Base-by-base conservation (phyloP, 2,888 invertebrate genomes). In the Nymphalis polychloros region DNA sequence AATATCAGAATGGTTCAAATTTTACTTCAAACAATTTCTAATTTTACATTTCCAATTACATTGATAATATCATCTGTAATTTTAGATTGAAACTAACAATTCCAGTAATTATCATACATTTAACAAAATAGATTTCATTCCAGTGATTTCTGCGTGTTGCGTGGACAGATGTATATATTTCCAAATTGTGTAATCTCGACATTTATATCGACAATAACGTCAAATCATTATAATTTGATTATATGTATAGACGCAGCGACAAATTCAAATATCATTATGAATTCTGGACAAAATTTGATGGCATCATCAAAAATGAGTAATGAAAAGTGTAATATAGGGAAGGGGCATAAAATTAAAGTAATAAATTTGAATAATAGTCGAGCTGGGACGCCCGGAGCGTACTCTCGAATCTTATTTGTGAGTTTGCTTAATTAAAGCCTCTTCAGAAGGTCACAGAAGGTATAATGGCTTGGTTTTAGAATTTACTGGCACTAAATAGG, bases 321-420 rank as follows among this genome's bases (percentile, higher is more conserved):
- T 82, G 83, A 78, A 77, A 78, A 75, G 65, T 71, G 79, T 84
- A 82, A 82, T 85, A 83, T 82, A 80, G 80, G 80, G 77, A 78
- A 79, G 79, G 79, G 79, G 81, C 80, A 82, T 82, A 84, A 86
- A 86, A 87, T 88, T 85, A 83, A 86, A 84, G 84, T 81, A 79
- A 84, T 87, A 86, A 87, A 86, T 88, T 84, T 84, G 79, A 84
- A 84, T 84, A 82, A 83, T 78, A 79, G 78, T 77, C 71, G 70
- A 63, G 69, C 69, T 68, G 72, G 72, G 74, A 65, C 73, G 72
- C 71, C 63, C 64, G 66, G 70, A 70, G 68, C 72, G 68, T 67
- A 64, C 69, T 69, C 71, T 68, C 71, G 73, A 75, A 75, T 78
- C 76, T 76, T 79, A 79, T 79, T 80, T 79, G 78, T 74, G 77